These are phyloP conservation scores for Entomobrya proxima DNA, from an alignment of 2,888 invertebrate genomes.

Conservation along the genomic window DNA sequence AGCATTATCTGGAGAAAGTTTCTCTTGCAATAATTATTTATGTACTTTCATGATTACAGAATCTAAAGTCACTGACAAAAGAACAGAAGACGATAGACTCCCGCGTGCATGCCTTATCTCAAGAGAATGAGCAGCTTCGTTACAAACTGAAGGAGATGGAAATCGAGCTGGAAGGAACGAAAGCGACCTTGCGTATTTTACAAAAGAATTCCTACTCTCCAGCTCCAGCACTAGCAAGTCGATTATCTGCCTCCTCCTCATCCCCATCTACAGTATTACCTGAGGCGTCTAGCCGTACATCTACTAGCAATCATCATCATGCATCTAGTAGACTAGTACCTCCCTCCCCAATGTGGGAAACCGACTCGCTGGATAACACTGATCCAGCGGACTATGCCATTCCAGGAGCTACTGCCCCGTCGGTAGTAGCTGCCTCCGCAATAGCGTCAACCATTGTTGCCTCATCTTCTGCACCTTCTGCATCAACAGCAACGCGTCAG, in stretches of 20 bases:
- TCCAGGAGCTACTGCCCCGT: slow-evolving; percentile 55
- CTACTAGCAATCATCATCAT: slow-evolving; percentile 28
- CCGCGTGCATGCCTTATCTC: slow-evolving; percentile 63
- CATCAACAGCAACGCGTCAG: slow-evolving; percentile 64
- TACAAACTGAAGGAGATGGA: slow-evolving; percentile 74
- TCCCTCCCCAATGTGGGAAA: slow-evolving; percentile 56
- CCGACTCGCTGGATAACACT: slow-evolving; percentile 60
- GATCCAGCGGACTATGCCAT: slow-evolving; percentile 61
- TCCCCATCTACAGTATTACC: slow-evolving; percentile 64
- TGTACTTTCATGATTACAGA: slow-evolving; percentile 44
- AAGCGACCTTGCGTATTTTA: slow-evolving; percentile 72
- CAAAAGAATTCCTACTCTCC: slow-evolving; percentile 68
- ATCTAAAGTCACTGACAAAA: slow-evolving; percentile 66
- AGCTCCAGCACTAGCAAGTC: slow-evolving; percentile 8
- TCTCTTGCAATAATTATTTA: background rate
- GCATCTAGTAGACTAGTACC: slow-evolving; percentile 39
- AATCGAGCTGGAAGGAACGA: slow-evolving; percentile 74
- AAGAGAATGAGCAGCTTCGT: slow-evolving; percentile 74
- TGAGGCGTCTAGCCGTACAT: slow-evolving; percentile 51
- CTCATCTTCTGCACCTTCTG: slow-evolving; percentile 46
- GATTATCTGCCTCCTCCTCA: slow-evolving; percentile 42
- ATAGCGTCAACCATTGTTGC: slow-evolving; percentile 34
- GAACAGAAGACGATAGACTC: slow-evolving; percentile 66
- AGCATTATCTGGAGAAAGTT: background rate
- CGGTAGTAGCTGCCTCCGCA: slow-evolving; percentile 31